phyloP scores from a whole-genome alignment of 2,888 invertebrate species.

The Lingula anatina region DNA sequence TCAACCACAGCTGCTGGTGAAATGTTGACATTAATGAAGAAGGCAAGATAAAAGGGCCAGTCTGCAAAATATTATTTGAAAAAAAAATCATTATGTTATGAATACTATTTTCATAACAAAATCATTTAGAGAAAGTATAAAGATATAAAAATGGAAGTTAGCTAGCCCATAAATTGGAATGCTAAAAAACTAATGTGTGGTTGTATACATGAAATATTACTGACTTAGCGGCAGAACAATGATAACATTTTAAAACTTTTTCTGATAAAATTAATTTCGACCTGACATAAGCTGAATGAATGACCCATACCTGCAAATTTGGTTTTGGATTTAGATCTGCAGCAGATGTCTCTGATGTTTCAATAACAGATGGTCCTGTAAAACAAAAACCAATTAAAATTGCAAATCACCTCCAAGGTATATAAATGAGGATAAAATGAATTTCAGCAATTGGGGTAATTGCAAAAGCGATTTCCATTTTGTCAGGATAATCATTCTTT shows the following conservation, averaged over 20 bases:
- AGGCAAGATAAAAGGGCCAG: constrained; percentile 77
- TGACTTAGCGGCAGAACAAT: constrained; percentile 16
- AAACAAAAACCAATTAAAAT: too few species aligned
- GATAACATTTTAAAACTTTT: too few species aligned
- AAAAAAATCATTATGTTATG: not conserved
- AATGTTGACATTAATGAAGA: constrained; percentile 82
- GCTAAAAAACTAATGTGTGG: not conserved
- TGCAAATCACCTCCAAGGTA: not conserved
- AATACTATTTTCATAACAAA: constrained; percentile 1
- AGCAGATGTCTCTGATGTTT: too few species aligned
- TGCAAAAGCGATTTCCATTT: not conserved
- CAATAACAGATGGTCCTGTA: too few species aligned
- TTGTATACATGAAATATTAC: constrained; percentile 1
- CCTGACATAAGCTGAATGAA: too few species aligned
- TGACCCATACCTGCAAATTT: too few species aligned
- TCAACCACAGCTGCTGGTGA: constrained; percentile 89
- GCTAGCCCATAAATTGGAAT: too few species aligned
- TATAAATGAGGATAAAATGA: not conserved
- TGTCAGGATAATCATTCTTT: not conserved
- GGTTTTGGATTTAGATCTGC: too few species aligned
- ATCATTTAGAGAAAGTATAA: not conserved
- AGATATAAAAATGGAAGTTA: not conserved
- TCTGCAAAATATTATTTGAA: constrained; percentile 27
- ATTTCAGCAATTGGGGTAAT: too few species aligned
- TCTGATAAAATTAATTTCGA: too few species aligned